These are phyloP conservation scores for Coracias cyanogaster DNA, from an alignment of 2,797 vertebrate species.

Conservation along the genomic window DNA sequence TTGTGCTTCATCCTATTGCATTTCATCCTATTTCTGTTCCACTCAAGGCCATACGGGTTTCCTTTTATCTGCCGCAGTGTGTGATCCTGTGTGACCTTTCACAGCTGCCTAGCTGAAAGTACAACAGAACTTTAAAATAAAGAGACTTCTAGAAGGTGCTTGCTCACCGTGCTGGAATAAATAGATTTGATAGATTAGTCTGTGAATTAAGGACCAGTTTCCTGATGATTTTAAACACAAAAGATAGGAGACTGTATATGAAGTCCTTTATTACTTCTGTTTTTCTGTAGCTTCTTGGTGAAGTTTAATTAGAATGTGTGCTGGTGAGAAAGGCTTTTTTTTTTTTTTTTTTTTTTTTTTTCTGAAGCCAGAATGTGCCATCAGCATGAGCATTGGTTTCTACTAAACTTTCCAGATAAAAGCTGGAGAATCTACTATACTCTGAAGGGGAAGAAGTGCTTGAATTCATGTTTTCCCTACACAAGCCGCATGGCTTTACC, in stretches of 20 bases:
- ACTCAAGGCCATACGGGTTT: neutral
- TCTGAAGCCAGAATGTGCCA: neutral
- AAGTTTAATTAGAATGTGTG: neutral
- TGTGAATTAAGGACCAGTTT: neutral
- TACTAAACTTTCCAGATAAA: neutral
- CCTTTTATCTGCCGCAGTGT: neutral
- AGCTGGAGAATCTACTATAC: neutral
- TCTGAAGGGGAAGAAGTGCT: neutral
- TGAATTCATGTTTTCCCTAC: neutral
- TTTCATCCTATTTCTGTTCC: neutral
- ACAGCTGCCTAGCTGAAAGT: neutral
- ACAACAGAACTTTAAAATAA: neutral
- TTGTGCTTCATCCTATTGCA: neutral
- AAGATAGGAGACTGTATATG: neutral
- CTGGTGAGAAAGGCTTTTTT: neutral
- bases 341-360: neutral
- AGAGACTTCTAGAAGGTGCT: neutral
- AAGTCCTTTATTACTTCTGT: neutral
- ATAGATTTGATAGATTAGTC: neutral
- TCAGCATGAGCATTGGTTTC: neutral
- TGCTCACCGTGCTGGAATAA: neutral
- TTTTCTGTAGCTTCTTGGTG: neutral
- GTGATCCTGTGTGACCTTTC: constrained; percentile 6
- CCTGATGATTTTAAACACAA: neutral
- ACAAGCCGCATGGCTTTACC: neutral